phyloP scores from a whole-genome alignment of 2,113 vertebrate species.

The Zosterops hypoxanthus region DNA sequence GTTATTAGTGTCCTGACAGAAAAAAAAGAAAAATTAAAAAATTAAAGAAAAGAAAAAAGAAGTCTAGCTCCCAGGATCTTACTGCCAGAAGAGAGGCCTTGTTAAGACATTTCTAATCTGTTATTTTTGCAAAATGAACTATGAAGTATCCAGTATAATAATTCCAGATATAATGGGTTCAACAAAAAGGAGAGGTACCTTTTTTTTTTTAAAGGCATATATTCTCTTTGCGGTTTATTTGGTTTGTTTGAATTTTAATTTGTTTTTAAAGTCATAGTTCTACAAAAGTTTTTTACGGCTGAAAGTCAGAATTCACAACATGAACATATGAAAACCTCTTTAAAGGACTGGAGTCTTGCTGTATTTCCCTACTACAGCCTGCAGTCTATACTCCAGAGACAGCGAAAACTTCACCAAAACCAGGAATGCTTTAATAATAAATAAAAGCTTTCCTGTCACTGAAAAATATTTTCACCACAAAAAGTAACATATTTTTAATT shows the following conservation, averaged over 20 bases:
- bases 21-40: not conserved
- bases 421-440: constrained; percentile 3
- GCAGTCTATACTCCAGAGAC: not conserved
- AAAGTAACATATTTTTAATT: not conserved
- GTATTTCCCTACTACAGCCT: not conserved
- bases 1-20: not conserved
- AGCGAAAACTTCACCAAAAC: constrained; percentile 30
- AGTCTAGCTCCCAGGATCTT: not conserved
- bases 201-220: not conserved
- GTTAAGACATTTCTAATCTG: not conserved
- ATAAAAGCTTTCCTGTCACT: not conserved
- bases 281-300: not conserved
- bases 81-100: not conserved
- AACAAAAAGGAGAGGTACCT: not conserved
- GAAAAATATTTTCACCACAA: constrained; percentile 17
- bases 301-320: not conserved
- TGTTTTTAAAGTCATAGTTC: not conserved
- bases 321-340: not conserved
- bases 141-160: not conserved
- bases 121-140: not conserved
- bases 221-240: not conserved
- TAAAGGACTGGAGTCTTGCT: not conserved
- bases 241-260: not conserved
- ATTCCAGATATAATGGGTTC: not conserved
- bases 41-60: not conserved